These are phyloP conservation scores for Pygmarrhopalites habei DNA, from an alignment of 1,140 invertebrate genomes.

Conservation along the genomic window DNA sequence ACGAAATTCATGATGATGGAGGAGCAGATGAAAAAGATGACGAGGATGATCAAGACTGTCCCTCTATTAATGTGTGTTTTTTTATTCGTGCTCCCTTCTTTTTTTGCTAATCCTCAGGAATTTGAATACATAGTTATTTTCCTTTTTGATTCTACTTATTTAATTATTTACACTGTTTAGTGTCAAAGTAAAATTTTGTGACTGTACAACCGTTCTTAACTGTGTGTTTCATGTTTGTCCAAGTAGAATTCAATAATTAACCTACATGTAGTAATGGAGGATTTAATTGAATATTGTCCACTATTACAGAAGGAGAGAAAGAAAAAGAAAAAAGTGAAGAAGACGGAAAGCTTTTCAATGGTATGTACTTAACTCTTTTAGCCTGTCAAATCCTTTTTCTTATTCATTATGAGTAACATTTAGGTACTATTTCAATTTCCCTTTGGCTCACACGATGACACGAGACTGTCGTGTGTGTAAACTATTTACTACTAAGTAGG, in stretches of 20 bases:
- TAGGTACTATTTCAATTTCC: neutral
- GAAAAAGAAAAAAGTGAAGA: conserved; percentile 51
- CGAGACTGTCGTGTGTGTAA: neutral
- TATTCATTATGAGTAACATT: neutral
- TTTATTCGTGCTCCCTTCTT: neutral
- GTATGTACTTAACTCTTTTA: conserved; percentile 46
- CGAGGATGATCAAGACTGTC: neutral
- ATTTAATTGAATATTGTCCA: too few relatives aligned
- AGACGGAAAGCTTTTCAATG: conserved; percentile 58
- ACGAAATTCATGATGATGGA: neutral
- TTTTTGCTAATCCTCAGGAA: neutral
- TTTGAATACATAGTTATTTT: neutral
- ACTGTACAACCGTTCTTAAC: neutral
- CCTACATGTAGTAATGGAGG: neutral
- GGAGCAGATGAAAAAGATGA: conserved; percentile 3
- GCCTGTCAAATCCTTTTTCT: neutral
- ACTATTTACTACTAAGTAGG: neutral
- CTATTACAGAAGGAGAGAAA: too few relatives aligned
- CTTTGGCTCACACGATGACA: neutral
- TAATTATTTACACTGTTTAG: neutral
- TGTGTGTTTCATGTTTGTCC: too few relatives aligned
- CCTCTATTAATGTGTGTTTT: neutral
- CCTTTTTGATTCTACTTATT: neutral
- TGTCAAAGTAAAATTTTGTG: neutral
- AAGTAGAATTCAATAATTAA: neutral